Evolutionary conservation across 2,888 invertebrate species (phyloP).

Genomic region (Lasioglossum zephyrum): DNA sequence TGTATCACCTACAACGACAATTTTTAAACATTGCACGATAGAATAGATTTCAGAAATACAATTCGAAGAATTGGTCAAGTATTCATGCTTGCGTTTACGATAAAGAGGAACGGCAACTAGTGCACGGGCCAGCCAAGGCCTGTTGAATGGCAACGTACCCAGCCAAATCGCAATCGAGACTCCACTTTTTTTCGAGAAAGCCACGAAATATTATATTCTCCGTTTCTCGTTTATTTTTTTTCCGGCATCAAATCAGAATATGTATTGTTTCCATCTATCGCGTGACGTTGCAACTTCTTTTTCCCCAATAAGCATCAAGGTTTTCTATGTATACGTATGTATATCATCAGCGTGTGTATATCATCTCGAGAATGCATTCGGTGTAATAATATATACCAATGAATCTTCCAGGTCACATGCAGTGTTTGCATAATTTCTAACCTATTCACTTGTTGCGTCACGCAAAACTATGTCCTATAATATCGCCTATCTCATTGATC

Average conservation of each 20-base stretch:
- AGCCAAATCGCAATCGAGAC: background rate
- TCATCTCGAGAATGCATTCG: background rate
- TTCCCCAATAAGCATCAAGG: background rate
- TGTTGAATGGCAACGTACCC: background rate
- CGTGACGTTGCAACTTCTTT: background rate
- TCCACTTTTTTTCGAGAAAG: background rate
- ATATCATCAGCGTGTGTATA: background rate
- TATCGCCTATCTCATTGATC: background rate
- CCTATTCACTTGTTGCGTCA: conserved; percentile 37
- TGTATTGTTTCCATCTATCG: background rate
- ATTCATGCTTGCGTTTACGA: background rate
- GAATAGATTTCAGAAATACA: background rate
- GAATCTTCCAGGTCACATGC: background rate
- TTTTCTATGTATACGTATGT: background rate
- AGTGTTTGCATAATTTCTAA: conserved; percentile 30
- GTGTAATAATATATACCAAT: background rate
- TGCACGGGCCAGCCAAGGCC: background rate
- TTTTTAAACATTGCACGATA: too few species aligned
- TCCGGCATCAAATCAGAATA: background rate
- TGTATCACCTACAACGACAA: too few species aligned
- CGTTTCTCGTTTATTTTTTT: background rate
- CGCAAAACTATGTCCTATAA: conserved; percentile 11
- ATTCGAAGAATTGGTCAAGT: background rate
- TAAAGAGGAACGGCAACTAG: conserved; percentile 1
- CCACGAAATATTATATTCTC: background rate